A percentile compares a stretch with the other conserved stretches of the same genome.
Conservation (phyloP, 2,113 vertebrate species). For the Taurulus bubalis region DNA sequence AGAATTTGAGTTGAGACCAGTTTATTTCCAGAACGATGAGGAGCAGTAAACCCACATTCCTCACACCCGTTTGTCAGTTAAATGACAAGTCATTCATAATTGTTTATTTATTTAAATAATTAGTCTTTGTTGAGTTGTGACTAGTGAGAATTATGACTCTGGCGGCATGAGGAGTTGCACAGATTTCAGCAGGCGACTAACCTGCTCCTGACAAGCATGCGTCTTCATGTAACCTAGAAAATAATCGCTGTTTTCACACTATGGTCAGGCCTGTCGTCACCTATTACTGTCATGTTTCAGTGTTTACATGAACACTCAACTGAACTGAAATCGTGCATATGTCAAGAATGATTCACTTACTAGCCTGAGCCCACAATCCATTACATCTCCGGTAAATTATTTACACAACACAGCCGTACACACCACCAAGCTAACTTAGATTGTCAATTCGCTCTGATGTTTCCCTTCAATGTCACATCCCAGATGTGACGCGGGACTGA, state of each 20-base stretch:
- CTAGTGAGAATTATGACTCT: constrained; percentile 5
- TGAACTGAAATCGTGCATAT: constrained; percentile 71
- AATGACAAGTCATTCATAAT: constrained; percentile 2
- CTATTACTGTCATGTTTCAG: constrained; percentile 73
- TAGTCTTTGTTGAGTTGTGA: not conserved
- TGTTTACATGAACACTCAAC: constrained; percentile 71
- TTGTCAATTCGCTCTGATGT: constrained; percentile 48
- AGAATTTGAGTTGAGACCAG: constrained; percentile 12
- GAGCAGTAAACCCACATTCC: constrained; percentile 16
- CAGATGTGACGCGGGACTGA: constrained; percentile 40
- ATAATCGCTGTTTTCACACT: constrained; percentile 58
- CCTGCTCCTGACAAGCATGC: constrained; percentile 43
- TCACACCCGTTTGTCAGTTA: constrained; percentile 2
- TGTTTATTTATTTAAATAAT: constrained; percentile 1
- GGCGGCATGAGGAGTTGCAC: constrained; percentile 17
- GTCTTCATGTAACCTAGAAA: constrained; percentile 56
- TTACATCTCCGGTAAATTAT: constrained; percentile 71
- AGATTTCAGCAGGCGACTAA: constrained; percentile 19
- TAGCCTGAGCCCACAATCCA: constrained; percentile 67
- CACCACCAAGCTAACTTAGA: constrained; percentile 37
- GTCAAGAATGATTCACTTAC: constrained; percentile 77
- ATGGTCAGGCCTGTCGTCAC: constrained; percentile 63
- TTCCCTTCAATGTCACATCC: constrained; percentile 39
- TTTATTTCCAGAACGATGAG: constrained; percentile 26
- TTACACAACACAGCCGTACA: constrained; percentile 49